A percentile compares a stretch with the other conserved stretches of the same genome.
Evolutionary conservation across 2,113 vertebrate species (phyloP).

Genomic region (Corythornis cristatus): DNA sequence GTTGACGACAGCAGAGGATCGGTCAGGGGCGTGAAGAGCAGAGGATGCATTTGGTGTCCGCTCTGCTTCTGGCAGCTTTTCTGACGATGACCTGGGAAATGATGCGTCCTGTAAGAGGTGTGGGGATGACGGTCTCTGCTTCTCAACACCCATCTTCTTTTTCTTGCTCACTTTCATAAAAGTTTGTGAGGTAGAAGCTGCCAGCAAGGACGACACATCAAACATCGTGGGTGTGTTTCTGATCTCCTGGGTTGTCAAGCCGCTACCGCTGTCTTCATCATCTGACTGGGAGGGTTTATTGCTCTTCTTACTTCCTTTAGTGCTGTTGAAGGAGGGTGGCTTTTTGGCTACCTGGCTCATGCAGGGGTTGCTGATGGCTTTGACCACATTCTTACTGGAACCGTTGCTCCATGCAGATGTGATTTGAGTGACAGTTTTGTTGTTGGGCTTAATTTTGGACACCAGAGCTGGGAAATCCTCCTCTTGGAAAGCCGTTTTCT

Average conservation of each 20-base stretch:
- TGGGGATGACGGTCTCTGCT: neutral
- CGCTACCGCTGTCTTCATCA: conserved; percentile 62
- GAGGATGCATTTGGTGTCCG: neutral
- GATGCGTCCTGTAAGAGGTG: neutral
- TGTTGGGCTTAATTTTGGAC: conserved; percentile 79
- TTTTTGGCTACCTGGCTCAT: conserved; percentile 79
- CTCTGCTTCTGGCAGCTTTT: conserved; percentile 78
- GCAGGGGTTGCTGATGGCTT: conserved; percentile 52
- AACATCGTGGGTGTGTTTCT: conserved; percentile 83
- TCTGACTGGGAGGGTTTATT: conserved; percentile 62
- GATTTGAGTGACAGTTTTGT: conserved; percentile 72
- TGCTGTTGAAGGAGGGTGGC: conserved; percentile 57
- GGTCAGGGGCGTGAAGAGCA: neutral
- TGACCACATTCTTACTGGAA: conserved; percentile 74
- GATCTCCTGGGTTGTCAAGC: conserved; percentile 81
- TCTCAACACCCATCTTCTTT: conserved; percentile 83
- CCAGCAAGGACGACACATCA: conserved; percentile 88
- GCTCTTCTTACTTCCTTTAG: conserved; percentile 64
- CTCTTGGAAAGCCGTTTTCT: conserved; percentile 87
- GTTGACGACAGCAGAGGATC: conserved; percentile 64
- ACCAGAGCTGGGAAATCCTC: conserved; percentile 97
- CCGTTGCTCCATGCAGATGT: conserved; percentile 86
- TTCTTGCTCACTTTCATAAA: conserved; percentile 85
- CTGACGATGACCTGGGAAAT: conserved; percentile 20
- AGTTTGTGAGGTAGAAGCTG: conserved; percentile 69